Conservation (phyloP, 2,113 vertebrate species). For the Phycodurus eques region DNA sequence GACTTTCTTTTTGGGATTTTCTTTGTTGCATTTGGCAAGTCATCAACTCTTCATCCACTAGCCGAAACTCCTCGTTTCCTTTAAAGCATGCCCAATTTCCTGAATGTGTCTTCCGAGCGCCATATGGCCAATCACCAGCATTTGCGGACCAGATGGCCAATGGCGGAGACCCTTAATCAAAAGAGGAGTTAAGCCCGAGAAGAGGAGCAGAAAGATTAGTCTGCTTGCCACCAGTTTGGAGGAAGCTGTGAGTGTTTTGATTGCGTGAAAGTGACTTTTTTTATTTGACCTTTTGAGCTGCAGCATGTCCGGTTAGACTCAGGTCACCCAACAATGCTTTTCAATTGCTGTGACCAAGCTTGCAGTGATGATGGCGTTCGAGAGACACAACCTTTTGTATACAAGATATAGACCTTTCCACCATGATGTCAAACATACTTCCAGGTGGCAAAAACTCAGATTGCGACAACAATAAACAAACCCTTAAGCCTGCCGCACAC, state of each 20-base stretch:
- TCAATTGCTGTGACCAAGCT: neutral
- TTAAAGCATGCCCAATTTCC: slow-evolving; percentile 29
- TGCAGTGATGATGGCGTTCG: too few species aligned
- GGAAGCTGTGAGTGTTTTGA: slow-evolving; percentile 8
- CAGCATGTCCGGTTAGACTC: neutral
- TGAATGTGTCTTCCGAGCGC: slow-evolving; percentile 10
- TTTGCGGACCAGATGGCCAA: slow-evolving; percentile 54
- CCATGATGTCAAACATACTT: too few species aligned
- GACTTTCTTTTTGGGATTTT: neutral
- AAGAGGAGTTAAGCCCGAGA: slow-evolving; percentile 49
- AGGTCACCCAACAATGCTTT: neutral
- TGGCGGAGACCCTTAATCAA: slow-evolving; percentile 41
- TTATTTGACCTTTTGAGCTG: slow-evolving; percentile 1
- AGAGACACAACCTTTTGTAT: too few species aligned
- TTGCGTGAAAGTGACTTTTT: slow-evolving; percentile 1
- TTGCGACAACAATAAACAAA: too few species aligned
- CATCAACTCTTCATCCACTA: slow-evolving; percentile 2
- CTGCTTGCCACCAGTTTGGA: slow-evolving; percentile 37
- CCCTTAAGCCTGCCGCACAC: too few species aligned
- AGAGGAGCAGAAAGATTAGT: slow-evolving; percentile 50
- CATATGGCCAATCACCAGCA: slow-evolving; percentile 56
- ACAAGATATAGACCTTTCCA: too few species aligned
- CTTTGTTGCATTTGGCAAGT: neutral
- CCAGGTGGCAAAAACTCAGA: too few species aligned
- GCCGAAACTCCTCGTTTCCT: slow-evolving; percentile 12